Evolutionary conservation across 2,888 invertebrate species (phyloP), one percentile per base, ranked within the genome.

Genomic region (Drosophila dives): DNA sequence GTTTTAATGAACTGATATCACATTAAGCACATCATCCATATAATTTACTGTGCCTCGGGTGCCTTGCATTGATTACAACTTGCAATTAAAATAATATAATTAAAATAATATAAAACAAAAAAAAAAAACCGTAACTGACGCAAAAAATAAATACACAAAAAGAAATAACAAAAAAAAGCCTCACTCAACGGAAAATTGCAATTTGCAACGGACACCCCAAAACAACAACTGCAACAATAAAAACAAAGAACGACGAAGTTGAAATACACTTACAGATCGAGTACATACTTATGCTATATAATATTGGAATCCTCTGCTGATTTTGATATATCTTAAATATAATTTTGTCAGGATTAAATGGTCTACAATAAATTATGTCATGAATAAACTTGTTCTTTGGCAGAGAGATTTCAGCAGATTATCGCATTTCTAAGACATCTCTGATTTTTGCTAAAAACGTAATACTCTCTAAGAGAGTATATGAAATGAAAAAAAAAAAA

Each of bases 161-260:
- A 26, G 32, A 34, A 53, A 65, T 58, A 23, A 51, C 53, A 51
- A 38, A 60, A 45, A 56, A 50, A 77, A 59, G 61, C 64, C 69
- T 56, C 72, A 77, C 69, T 65, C 78, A 88, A 90, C 81, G 89
- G 86, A 74, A 90, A 86, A 89, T 65, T 75, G 75, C 80, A 83
- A 76, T 80, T 79, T 77, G 62, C 78, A 86, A 75, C 76, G 75
- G 62, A 60, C 77, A 68, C 48, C 67, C 59, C 50, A 81, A 72
- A 78, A 78, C 78, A 78, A 81, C 64, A 82, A 68, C 3, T 54
- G 54, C 69, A 53, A 8, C 49, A 67, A 55, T 72, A 53, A 45
- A 6, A 20, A 15, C 23, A 23, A 45, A 8, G 3, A 15, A 45
- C 20, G 8, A 4, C 15, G 23, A 45, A 15, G 3, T 8, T 4